Evolutionary conservation across 2,797 vertebrate species (phyloP).

Genomic region (Takifugu ocellatus): DNA sequence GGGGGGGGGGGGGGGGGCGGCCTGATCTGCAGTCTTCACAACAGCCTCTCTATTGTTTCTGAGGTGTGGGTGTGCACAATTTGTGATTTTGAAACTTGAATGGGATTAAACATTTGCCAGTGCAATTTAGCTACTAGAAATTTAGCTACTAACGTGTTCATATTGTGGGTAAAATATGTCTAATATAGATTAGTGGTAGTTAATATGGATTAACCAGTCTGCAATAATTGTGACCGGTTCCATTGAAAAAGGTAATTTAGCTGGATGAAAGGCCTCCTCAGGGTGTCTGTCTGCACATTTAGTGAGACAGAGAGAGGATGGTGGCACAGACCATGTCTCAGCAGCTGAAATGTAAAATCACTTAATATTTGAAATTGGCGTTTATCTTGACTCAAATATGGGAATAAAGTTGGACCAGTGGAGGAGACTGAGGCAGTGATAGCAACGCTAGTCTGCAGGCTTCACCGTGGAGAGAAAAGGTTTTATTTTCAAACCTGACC

Average conservation of each 20-base stretch:
- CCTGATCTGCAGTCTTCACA: constrained; percentile 46
- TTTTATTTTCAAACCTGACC: constrained; percentile 12
- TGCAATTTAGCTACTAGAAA: constrained; percentile 20
- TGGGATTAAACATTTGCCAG: constrained; percentile 42
- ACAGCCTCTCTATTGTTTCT: constrained; percentile 76
- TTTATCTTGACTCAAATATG: constrained; percentile 5
- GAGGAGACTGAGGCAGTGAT: background rate
- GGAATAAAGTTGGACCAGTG: constrained; percentile 4
- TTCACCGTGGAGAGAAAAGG: constrained; percentile 2
- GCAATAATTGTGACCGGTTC: too few relatives aligned
- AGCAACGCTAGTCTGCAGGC: background rate
- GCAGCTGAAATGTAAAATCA: background rate
- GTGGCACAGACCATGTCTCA: background rate
- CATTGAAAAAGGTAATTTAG: background rate
- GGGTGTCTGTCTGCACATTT: constrained; percentile 9
- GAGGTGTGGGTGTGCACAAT: constrained; percentile 25
- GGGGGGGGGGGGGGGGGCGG: constrained; percentile 6
- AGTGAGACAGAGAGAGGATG: background rate
- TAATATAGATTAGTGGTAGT: too few relatives aligned
- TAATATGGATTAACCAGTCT: too few relatives aligned
- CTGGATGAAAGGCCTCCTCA: constrained; percentile 32
- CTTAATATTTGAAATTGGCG: background rate
- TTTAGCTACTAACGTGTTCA: constrained; percentile 18
- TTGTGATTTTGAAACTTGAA: constrained; percentile 57
- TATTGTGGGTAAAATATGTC: too few relatives aligned